Evolutionary conservation across 2,797 vertebrate species (phyloP).

Genomic region (Philypnodon macrostomus): DNA sequence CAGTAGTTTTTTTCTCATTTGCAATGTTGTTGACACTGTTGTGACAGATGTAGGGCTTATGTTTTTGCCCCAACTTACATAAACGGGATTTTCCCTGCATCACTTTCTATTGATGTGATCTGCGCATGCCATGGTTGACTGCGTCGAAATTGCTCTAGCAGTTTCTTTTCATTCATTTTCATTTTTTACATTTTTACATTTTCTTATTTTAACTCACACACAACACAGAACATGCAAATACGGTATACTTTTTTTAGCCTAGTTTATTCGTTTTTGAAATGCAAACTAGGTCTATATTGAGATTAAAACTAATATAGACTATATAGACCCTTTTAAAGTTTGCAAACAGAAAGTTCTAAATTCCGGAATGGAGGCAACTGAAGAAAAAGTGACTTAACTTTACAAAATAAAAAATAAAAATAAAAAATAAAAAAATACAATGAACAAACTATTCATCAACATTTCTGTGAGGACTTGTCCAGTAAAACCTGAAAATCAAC

Average conservation of each 20-base stretch:
- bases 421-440: no score
- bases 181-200: conserved; percentile 1
- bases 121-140: conserved; percentile 40
- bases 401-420: no score
- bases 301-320: no score
- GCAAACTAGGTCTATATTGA: conserved; percentile 34
- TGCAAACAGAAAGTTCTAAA: no score
- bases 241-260: conserved; percentile 47
- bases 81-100: conserved; percentile 52
- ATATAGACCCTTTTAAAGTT: no score
- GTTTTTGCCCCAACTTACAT: conserved; percentile 48
- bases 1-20: conserved; percentile 43
- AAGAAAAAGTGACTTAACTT: no score
- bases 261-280: conserved; percentile 52
- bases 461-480: no score
- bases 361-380: no score
- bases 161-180: neutral
- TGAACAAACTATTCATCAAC: no score
- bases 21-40: conserved; percentile 19
- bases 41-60: conserved; percentile 26
- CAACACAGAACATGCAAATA: conserved; percentile 56
- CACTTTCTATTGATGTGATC: conserved; percentile 47
- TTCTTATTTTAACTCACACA: conserved; percentile 3
- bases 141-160: conserved; percentile 50
- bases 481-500: no score